These are phyloP conservation scores for Tragopan temminckii DNA, from an alignment of 2,797 vertebrate species.

Conservation along the genomic window DNA sequence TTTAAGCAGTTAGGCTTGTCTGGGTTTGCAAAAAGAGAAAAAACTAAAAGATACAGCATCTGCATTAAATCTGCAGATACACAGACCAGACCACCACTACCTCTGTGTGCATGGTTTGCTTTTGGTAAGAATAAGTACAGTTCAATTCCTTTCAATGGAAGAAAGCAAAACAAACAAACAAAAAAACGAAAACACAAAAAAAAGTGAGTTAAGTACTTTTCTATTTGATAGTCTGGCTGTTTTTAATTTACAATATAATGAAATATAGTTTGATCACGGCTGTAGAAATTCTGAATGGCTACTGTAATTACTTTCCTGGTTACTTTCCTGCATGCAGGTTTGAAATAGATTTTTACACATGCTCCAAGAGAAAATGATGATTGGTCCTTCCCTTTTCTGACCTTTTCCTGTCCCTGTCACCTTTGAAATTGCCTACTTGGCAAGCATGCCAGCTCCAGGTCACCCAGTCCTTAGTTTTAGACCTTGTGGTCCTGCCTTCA, in stretches of 20 bases:
- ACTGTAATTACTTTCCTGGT: not conserved
- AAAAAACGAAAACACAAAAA: too few relatives aligned
- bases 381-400: not conserved
- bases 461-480: not conserved
- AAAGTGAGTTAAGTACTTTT: not conserved
- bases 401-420: not conserved
- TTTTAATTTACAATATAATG: not conserved
- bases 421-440: not conserved
- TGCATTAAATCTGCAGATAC: not conserved
- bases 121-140: not conserved
- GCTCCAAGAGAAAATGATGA: not conserved
- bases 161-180: not conserved
- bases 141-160: slow-evolving; percentile 5
- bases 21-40: not conserved
- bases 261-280: not conserved
- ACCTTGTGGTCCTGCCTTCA: not conserved
- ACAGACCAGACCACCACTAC: not conserved
- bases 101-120: not conserved
- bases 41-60: not conserved
- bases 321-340: not conserved
- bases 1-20: not conserved
- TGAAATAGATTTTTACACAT: not conserved
- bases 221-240: slow-evolving; percentile 3
- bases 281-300: not conserved
- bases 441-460: not conserved